Conservation (phyloP, 2,113 vertebrate genomes). For the Neoarius graeffei region DNA sequence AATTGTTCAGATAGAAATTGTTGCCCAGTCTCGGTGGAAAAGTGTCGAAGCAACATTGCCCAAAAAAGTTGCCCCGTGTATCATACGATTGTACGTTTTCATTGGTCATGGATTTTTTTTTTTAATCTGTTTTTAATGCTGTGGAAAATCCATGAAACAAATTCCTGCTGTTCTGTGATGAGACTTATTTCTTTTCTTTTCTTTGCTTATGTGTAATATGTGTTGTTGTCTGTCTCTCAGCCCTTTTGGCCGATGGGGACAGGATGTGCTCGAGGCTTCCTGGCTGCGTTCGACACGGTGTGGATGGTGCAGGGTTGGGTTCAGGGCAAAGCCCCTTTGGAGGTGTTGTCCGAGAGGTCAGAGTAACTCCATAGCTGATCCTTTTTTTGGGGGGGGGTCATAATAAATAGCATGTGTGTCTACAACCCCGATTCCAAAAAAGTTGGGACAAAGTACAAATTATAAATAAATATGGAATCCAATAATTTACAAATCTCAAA, state of each 20-base stretch:
- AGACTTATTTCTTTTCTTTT: neutral
- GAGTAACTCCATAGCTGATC: neutral
- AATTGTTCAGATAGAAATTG: too few relatives aligned
- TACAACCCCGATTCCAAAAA: too few relatives aligned
- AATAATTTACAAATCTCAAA: too few relatives aligned
- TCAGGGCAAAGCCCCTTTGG: constrained; percentile 79
- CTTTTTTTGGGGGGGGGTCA: neutral
- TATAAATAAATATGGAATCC: too few relatives aligned
- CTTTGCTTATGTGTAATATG: neutral
- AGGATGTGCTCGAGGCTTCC: constrained; percentile 92
- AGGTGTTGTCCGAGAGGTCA: constrained; percentile 90
- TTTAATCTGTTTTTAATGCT: neutral
- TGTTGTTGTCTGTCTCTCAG: constrained; percentile 63
- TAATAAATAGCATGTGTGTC: neutral
- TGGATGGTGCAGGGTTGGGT: constrained; percentile 96
- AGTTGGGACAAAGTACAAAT: too few relatives aligned
- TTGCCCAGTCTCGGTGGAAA: too few relatives aligned
- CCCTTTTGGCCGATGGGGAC: constrained; percentile 99
- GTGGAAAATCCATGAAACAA: neutral
- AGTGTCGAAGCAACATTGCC: too few relatives aligned
- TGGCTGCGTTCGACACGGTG: constrained; percentile 90
- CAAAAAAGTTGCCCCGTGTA: too few relatives aligned
- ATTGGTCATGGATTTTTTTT: too few relatives aligned
- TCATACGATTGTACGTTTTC: too few relatives aligned
- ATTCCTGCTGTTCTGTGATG: too few relatives aligned